These are phyloP conservation scores for Cosmia pyralina DNA, from an alignment of 2,888 invertebrate genomes.

Conservation along the genomic window DNA sequence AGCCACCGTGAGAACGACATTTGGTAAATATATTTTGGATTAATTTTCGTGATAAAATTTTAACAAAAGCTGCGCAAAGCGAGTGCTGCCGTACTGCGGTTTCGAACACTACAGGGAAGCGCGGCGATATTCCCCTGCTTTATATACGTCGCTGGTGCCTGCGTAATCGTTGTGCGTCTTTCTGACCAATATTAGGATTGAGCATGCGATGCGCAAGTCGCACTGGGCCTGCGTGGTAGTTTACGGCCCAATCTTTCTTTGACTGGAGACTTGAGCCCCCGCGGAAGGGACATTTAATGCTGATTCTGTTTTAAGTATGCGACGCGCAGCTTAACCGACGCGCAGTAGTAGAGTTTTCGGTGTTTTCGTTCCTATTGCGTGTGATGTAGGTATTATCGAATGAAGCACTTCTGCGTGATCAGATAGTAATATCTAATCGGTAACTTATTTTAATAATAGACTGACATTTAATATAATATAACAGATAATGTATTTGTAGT, in stretches of 20 bases:
- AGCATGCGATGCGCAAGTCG: slow-evolving; percentile 22
- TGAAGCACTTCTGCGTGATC: not conserved
- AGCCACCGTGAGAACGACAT: not conserved
- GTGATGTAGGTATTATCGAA: not conserved
- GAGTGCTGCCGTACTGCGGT: slow-evolving; percentile 14
- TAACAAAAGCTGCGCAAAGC: not conserved
- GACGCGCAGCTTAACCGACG: not conserved
- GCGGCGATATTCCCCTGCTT: not conserved
- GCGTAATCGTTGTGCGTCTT: slow-evolving; percentile 47
- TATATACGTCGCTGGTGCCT: slow-evolving; percentile 25
- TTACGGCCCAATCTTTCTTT: not conserved
- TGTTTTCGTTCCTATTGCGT: not conserved
- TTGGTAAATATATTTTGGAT: slow-evolving; percentile 26
- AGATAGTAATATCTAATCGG: not conserved
- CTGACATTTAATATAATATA: not conserved
- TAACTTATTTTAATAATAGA: not conserved
- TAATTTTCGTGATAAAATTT: slow-evolving; percentile 3
- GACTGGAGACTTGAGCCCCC: slow-evolving; percentile 5
- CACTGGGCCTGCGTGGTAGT: slow-evolving; percentile 33
- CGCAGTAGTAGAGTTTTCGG: not conserved
- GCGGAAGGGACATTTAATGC: not conserved
- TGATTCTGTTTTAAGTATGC: not conserved
- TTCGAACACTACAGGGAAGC: slow-evolving; percentile 11
- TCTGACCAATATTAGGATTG: slow-evolving; percentile 6
- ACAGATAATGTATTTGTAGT: not conserved